phyloP scores from a whole-genome alignment of 2,888 invertebrate genomes.

The Zhengitettix transpicula region DNA sequence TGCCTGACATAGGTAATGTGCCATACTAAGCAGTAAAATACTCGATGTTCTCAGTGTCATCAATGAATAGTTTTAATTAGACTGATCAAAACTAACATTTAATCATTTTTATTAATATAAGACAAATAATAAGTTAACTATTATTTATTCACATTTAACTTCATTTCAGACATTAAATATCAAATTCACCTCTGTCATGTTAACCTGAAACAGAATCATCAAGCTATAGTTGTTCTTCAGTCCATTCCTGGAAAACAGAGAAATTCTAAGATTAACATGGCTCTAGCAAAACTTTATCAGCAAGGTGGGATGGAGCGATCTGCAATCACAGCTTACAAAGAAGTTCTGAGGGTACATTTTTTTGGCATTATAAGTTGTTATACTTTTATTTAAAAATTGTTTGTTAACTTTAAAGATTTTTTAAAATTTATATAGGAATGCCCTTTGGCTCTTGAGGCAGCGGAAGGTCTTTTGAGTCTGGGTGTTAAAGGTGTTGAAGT shows the following conservation, averaged over 20 bases:
- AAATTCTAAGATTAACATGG: slow-evolving; percentile 57
- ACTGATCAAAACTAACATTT: too few species aligned
- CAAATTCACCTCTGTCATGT: slow-evolving; percentile 51
- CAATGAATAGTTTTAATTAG: neutral
- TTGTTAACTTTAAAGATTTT: neutral
- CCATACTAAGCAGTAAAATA: slow-evolving; percentile 5
- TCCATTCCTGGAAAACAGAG: slow-evolving; percentile 45
- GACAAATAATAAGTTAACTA: too few species aligned
- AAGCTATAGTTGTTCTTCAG: slow-evolving; percentile 36
- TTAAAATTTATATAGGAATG: slow-evolving; percentile 31
- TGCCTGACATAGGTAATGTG: slow-evolving; percentile 31
- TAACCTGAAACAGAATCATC: slow-evolving; percentile 43
- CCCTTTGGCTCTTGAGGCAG: slow-evolving; percentile 59
- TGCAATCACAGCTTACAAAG: slow-evolving; percentile 59
- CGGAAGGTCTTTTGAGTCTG: slow-evolving; percentile 50
- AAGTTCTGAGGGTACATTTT: slow-evolving; percentile 46
- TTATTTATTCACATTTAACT: neutral
- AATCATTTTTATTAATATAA: too few species aligned
- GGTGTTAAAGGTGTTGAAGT: slow-evolving; percentile 61
- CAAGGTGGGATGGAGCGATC: slow-evolving; percentile 51
- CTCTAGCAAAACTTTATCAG: slow-evolving; percentile 54
- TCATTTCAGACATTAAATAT: slow-evolving; percentile 44
- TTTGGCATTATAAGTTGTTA: neutral
- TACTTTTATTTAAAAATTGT: neutral
- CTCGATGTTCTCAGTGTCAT: neutral